Evolutionary conservation across 2,113 vertebrate genomes (phyloP), one percentile per base, ranked within the genome.

Genomic region (Sus scrofa): DNA sequence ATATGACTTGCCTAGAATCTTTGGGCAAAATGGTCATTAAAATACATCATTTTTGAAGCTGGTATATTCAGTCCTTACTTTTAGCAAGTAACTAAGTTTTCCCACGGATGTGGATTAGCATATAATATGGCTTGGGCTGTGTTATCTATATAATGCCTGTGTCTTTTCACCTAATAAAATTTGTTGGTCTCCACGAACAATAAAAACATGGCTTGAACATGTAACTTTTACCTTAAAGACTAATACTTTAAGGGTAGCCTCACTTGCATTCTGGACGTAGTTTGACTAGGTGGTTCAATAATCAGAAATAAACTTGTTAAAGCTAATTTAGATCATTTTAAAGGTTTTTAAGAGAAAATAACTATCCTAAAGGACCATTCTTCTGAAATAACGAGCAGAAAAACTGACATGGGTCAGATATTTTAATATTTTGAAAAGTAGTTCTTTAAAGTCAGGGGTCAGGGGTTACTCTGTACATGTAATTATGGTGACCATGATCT

Each of bases 311-410:
- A 93, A 91, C 63, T 19, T 89, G 6, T 58, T 81, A 20, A 88
- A 78, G 39, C 7, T 68, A 19, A 54, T 37, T 91, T 24, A 75
- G 26, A 90, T 79, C 24, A 52, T 39, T 82, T 79, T 34, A 63
- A 73, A 63, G 39, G 30, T 83, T 58, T 67, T 85, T 50, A 86
- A 81, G 7, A 74, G n/a, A 68, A 86, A 94, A 85, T 65, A 39
- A 54, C 34, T 44, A 37, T 9, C 2, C 9, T 63, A 65, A 73
- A 65, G n/a, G 12, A 90, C 32, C 3, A 63, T 14, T 86, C 3
- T 94, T 89, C 52, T 93, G 50, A 84, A 18, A 73, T 86, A 67
- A 67, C 56, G 44, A 74, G 16, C 56, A 89, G 78, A 89, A 90
- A 87, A 85, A 26, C 3, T 67, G 27, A 79, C 15, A n/a, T 20